phyloP scores from a whole-genome alignment of 2,888 invertebrate genomes.

The Microdon myrmicae region DNA sequence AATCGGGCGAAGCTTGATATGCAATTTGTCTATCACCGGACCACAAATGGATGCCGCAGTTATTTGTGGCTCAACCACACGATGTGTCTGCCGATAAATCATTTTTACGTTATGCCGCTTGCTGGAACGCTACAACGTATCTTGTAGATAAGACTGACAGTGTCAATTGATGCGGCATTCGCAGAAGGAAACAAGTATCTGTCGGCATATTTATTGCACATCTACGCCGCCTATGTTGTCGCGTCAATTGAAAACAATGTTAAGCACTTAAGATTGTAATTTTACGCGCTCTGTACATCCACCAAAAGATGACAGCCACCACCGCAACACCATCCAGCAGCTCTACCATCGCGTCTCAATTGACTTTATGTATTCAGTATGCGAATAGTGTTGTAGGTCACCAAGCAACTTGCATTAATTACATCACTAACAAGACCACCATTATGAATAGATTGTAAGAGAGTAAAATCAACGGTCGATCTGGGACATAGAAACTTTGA shows the following conservation, averaged over 20 bases:
- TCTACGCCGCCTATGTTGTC: conserved; percentile 37
- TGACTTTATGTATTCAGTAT: no score
- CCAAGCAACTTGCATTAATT: conserved; percentile 42
- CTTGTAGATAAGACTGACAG: conserved; percentile 27
- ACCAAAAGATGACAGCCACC: conserved; percentile 28
- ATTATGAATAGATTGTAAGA: conserved; percentile 24
- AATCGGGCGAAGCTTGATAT: no score
- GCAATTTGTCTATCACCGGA: conserved; percentile 13
- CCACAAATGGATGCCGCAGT: conserved; percentile 18
- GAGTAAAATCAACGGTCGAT: conserved; percentile 27
- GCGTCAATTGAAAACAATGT: conserved; percentile 51
- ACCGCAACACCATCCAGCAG: conserved; percentile 21
- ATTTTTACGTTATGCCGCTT: conserved; percentile 15
- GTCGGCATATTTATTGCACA: background rate
- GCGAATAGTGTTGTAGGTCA: conserved; percentile 41
- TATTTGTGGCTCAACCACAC: conserved; percentile 36
- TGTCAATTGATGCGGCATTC: conserved; percentile 30
- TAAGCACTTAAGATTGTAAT: conserved; percentile 48
- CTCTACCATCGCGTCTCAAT: no score
- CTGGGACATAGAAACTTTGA: conserved; percentile 38
- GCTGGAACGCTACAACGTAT: conserved; percentile 22
- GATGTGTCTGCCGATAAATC: conserved; percentile 37
- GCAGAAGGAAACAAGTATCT: conserved; percentile 5
- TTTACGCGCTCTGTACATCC: conserved; percentile 25
- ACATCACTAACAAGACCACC: conserved; percentile 36